Evolutionary conservation across 1,140 invertebrate genomes (phyloP).

Genomic region (Belonocnema kinseyi): DNA sequence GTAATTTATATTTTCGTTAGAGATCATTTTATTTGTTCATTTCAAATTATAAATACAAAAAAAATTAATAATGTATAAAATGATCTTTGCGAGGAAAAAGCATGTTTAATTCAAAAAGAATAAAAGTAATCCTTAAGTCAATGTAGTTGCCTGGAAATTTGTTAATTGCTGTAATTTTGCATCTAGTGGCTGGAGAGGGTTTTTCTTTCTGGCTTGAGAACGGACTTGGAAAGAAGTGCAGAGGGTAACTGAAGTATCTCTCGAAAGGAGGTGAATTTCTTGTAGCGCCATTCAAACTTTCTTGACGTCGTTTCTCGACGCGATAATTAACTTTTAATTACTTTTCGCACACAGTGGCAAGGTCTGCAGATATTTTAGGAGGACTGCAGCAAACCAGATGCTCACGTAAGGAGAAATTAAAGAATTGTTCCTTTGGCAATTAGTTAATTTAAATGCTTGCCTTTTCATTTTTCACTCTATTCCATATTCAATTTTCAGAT

Average conservation of each 20-base stretch:
- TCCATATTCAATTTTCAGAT: not conserved
- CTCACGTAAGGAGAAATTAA: slow-evolving; percentile 28
- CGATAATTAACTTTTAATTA: slow-evolving; percentile 61
- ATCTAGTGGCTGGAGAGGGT: not conserved
- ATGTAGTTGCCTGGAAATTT: not conserved
- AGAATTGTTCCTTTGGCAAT: slow-evolving; percentile 9
- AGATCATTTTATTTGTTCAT: not conserved
- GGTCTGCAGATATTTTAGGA: slow-evolving; percentile 27
- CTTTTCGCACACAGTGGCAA: slow-evolving; percentile 43
- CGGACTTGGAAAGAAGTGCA: slow-evolving; percentile 7
- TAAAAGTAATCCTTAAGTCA: not conserved
- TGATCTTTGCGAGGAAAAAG: not conserved
- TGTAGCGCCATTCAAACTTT: slow-evolving; percentile 26
- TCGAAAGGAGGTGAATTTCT: slow-evolving; percentile 24
- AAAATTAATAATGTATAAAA: not conserved
- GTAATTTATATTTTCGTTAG: not conserved
- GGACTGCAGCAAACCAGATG: slow-evolving; percentile 22
- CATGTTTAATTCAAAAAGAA: not conserved
- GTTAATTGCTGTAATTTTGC: slow-evolving; percentile 22
- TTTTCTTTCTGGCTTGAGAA: not conserved
- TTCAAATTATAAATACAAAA: not conserved
- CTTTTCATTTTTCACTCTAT: slow-evolving; percentile 19
- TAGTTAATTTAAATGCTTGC: slow-evolving; percentile 14
- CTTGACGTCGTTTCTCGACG: slow-evolving; percentile 36
- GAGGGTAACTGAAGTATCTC: slow-evolving; percentile 19